phyloP scores from a whole-genome alignment of 2,113 vertebrate species.

The Apus apus region DNA sequence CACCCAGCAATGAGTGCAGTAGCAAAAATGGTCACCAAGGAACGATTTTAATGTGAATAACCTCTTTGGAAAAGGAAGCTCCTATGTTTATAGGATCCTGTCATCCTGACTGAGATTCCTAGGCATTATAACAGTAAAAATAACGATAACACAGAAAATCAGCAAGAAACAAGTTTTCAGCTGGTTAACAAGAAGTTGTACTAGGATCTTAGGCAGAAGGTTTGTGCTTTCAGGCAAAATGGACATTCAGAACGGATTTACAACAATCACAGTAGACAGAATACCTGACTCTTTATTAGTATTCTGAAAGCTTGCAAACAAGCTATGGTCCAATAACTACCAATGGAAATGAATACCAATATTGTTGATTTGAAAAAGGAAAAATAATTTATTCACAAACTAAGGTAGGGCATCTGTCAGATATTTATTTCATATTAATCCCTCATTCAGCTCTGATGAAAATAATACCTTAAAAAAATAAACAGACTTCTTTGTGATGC shows the following conservation, averaged over 20 bases:
- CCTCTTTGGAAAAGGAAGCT: background rate
- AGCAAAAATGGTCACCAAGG: background rate
- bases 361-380: background rate
- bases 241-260: background rate
- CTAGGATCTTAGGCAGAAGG: background rate
- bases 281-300: background rate
- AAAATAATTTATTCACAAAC: background rate
- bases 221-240: background rate
- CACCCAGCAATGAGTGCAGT: background rate
- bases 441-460: background rate
- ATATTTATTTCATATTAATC: background rate
- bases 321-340: background rate
- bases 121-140: background rate
- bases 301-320: background rate
- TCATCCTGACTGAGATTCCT: background rate
- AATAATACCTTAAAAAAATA: background rate
- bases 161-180: background rate
- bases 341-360: background rate
- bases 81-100: background rate
- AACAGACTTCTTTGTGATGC: background rate
- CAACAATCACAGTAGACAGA: background rate
- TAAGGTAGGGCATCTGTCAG: background rate
- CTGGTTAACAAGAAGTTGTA: background rate
- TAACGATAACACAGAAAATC: background rate
- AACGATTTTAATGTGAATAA: background rate